phyloP scores from a whole-genome alignment of 2,888 invertebrate genomes.

The Cephus spinipes region DNA sequence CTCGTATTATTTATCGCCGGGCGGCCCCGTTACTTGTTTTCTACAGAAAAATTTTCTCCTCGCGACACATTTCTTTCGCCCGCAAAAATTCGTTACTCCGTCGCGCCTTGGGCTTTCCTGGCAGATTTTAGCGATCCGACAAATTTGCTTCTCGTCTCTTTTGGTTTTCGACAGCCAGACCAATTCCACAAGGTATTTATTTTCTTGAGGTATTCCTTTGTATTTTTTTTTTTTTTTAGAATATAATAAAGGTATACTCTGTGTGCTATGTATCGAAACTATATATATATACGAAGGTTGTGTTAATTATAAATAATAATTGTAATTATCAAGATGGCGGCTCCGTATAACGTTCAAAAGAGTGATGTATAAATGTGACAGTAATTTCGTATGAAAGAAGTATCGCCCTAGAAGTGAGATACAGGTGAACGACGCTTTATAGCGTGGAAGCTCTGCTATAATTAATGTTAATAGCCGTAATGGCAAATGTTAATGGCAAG shows the following conservation, averaged over 20 bases:
- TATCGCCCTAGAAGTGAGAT: background rate
- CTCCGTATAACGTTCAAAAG: background rate
- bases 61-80: background rate
- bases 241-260: too few species aligned
- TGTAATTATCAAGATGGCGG: background rate
- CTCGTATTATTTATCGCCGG: background rate
- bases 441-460: conserved; percentile 42
- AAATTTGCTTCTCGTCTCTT: background rate
- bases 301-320: background rate
- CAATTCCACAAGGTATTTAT: background rate
- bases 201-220: background rate
- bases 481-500: conserved; percentile 58
- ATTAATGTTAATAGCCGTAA: conserved; percentile 56
- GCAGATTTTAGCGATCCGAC: background rate
- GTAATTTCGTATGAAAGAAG: background rate
- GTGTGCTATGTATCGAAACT: too few species aligned
- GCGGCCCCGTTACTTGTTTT: background rate
- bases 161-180: background rate
- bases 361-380: background rate
- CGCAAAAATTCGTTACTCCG: background rate
- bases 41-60: background rate
- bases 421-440: conserved; percentile 20
- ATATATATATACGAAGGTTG: background rate
- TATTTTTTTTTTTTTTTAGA: background rate
- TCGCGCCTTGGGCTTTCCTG: background rate